Evolutionary conservation across 2,797 vertebrate species (phyloP).

Genomic region (Callimico goeldii): DNA sequence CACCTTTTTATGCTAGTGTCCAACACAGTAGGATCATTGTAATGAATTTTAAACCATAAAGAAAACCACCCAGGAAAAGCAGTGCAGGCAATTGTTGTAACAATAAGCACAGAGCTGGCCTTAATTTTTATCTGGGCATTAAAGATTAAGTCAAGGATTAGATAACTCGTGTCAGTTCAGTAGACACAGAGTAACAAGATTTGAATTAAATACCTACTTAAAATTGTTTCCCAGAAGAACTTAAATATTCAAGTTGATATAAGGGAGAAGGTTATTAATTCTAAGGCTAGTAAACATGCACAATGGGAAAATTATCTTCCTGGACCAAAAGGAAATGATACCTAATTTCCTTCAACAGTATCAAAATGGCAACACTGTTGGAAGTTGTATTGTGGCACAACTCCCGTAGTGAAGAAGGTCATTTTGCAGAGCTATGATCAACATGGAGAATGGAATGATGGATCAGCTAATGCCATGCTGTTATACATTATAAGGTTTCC

Average conservation of each 20-base stretch:
- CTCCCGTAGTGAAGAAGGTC: not conserved
- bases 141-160: slow-evolving; percentile 63
- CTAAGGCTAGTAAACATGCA: not conserved
- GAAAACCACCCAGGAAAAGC: slow-evolving; percentile 10
- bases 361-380: not conserved
- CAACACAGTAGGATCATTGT: slow-evolving; percentile 33
- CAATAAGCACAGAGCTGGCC: slow-evolving; percentile 72
- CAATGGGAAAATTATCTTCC: slow-evolving; percentile 23
- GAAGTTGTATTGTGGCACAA: not conserved
- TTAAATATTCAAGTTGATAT: slow-evolving; percentile 30
- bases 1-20: slow-evolving; percentile 3
- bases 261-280: not conserved
- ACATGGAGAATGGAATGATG: not conserved
- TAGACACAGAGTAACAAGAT: slow-evolving; percentile 15
- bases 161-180: slow-evolving; percentile 48
- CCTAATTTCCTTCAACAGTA: not conserved
- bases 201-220: not conserved
- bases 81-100: slow-evolving; percentile 61
- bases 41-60: slow-evolving; percentile 31
- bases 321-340: not conserved
- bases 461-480: not conserved
- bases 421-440: not conserved
- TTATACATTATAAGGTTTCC: not conserved
- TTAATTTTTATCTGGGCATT: slow-evolving; percentile 71
- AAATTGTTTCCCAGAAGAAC: not conserved